These are phyloP conservation scores for Ellobius talpinus DNA, from an alignment of 2,113 vertebrate species.

Conservation along the genomic window DNA sequence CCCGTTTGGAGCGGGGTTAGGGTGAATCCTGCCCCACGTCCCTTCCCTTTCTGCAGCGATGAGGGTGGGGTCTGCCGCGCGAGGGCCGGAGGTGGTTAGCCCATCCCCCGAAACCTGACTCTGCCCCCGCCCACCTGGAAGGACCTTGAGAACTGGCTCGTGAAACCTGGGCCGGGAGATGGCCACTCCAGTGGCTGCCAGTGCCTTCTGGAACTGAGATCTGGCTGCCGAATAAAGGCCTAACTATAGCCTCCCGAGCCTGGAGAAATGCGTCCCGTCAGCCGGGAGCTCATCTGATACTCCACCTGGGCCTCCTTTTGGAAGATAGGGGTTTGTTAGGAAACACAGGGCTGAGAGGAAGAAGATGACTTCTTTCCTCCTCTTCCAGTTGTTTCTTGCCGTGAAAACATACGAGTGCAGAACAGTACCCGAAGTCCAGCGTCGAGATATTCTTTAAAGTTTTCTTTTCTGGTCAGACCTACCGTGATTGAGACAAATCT, in stretches of 20 bases:
- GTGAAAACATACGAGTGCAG: background rate
- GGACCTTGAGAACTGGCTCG: slow-evolving; percentile 72
- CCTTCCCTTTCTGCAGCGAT: background rate
- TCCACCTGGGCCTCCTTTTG: slow-evolving; percentile 32
- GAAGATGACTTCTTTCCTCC: background rate
- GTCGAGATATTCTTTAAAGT: background rate
- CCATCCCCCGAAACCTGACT: slow-evolving; percentile 65
- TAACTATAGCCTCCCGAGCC: slow-evolving; percentile 44
- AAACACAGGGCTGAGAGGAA: background rate
- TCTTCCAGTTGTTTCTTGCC: background rate
- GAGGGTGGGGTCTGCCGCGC: slow-evolving; percentile 53
- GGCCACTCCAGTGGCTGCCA: slow-evolving; percentile 10
- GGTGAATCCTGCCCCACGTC: background rate
- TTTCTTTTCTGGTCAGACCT: background rate
- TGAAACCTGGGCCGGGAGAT: background rate
- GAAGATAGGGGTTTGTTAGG: slow-evolving; percentile 51
- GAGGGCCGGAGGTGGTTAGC: slow-evolving; percentile 52
- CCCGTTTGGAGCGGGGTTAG: background rate
- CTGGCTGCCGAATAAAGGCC: slow-evolving; percentile 24
- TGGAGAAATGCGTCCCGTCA: slow-evolving; percentile 33
- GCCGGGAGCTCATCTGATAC: slow-evolving; percentile 20
- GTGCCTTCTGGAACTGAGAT: slow-evolving; percentile 19
- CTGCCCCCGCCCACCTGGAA: background rate
- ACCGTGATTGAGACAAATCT: background rate
- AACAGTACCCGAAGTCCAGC: background rate